Evolutionary conservation across 2,797 vertebrate genomes (phyloP), one percentile per base, ranked within the genome.

Genomic region (Tauraco hartlaubi): DNA sequence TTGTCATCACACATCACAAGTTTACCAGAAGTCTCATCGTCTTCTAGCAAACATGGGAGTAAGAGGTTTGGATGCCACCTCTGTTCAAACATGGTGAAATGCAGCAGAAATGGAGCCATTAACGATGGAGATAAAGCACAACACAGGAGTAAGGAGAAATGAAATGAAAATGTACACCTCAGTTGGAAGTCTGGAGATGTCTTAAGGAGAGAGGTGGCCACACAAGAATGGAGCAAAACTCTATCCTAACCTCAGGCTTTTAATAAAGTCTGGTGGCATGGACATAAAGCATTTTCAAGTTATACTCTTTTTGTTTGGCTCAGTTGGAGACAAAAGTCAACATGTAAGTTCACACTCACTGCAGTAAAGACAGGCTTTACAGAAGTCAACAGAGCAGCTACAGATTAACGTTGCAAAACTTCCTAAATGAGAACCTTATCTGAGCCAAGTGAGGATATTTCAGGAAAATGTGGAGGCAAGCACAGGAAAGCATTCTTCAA

Each of bases 341-440:
- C 0, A 0, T 11, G 14, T 1, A 2, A 66, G 19, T 73, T 62
- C 33, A 11, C 33, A 5, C 43, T 31, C 61, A 59, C 14, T 18
- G 35, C 0, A 0, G 14, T 14, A 44, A 73, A 68, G 23, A 6
- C 21, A 88, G 28, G 12, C 21, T 17, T 4, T 8, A 13, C 1
- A 58, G 52, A 55, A 84, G 12, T n/a, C 25, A 69, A 55, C 6
- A 69, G 33, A 77, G 18, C 44, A 88, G 11, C n/a, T 68, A 43
- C 3, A 84, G 54, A 51, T 59, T 37, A 49, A 2, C 3, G 39
- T 22, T 1, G 1, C 37, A 91, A 59, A 89, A 44, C 17, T 68
- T 80, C n/a, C 4, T 31, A 66, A 76, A 51, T 5, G 12, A 74
- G 37, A 80, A 41, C 37, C 6, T 58, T 15, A 33, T 15, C 29